phyloP scores from a whole-genome alignment of 1,140 invertebrate species.

The Rhagoletis zephyria region DNA sequence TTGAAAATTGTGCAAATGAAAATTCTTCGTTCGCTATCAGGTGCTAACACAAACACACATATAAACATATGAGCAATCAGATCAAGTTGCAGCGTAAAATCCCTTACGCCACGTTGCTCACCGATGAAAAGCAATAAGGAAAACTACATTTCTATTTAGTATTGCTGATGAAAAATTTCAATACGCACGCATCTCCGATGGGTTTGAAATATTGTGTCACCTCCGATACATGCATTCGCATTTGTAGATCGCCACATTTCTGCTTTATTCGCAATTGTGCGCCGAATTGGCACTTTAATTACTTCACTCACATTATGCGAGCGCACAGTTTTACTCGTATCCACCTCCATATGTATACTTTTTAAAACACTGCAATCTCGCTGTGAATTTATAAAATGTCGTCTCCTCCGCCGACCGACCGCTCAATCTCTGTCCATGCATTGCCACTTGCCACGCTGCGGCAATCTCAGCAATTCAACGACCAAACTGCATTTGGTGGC shows the following conservation, averaged over 20 bases:
- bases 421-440: neutral
- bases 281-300: neutral
- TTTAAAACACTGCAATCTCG: no score
- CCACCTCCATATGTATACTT: neutral
- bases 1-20: conserved; percentile 15
- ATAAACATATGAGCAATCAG: no score
- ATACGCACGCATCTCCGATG: neutral
- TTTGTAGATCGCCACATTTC: neutral
- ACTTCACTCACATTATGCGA: neutral
- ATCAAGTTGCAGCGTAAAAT: no score
- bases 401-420: no score
- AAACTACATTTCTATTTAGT: no score
- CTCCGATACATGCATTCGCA: neutral
- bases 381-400: no score
- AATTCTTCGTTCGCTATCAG: neutral
- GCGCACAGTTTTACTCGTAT: neutral
- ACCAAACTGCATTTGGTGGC: neutral
- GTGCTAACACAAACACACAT: no score
- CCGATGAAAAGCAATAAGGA: no score
- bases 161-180: neutral
- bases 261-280: neutral
- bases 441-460: neutral
- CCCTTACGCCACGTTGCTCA: no score
- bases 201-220: neutral
- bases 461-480: neutral